phyloP scores from a whole-genome alignment of 2,797 vertebrate species.

The Enteromius afrohamiltoni region DNA sequence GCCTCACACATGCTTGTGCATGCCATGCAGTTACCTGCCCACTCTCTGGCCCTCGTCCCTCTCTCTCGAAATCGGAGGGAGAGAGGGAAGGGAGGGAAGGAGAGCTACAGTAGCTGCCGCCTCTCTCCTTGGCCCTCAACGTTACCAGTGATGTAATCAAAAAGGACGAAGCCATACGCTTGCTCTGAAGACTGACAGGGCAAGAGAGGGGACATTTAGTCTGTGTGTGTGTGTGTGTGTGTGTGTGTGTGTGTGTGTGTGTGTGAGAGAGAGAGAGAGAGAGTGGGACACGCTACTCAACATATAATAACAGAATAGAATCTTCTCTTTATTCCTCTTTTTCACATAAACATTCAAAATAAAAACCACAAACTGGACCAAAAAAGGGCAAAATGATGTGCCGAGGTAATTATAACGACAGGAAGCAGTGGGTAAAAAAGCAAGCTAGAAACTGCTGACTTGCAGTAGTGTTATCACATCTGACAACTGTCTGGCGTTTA shows the following conservation, averaged over 20 bases:
- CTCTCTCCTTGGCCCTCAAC: conserved; percentile 75
- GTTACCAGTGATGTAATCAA: conserved; percentile 85
- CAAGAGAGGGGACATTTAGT: conserved; percentile 51
- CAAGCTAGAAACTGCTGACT: conserved; percentile 4
- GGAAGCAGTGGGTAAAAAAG: not conserved
- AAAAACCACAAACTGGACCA: not conserved
- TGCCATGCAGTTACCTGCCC: conserved; percentile 67
- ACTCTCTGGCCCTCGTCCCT: conserved; percentile 41
- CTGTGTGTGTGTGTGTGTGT: not conserved
- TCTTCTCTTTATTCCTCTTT: no score
- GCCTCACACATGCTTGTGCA: conserved; percentile 44
- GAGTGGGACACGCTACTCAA: not conserved
- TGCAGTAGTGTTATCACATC: not conserved
- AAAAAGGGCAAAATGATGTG: not conserved
- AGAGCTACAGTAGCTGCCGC: conserved; percentile 69
- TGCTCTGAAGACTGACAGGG: conserved; percentile 76
- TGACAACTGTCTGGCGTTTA: not conserved
- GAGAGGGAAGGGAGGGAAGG: conserved; percentile 36
- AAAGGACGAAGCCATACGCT: conserved; percentile 83
- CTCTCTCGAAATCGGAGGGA: conserved; percentile 22
- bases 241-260: no score
- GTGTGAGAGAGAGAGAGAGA: no score
- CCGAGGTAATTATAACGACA: not conserved
- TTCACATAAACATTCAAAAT: not conserved
- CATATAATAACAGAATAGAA: not conserved